These are phyloP conservation scores for Spea hammondii DNA, from an alignment of 2,797 vertebrate genomes.

Conservation along the genomic window DNA sequence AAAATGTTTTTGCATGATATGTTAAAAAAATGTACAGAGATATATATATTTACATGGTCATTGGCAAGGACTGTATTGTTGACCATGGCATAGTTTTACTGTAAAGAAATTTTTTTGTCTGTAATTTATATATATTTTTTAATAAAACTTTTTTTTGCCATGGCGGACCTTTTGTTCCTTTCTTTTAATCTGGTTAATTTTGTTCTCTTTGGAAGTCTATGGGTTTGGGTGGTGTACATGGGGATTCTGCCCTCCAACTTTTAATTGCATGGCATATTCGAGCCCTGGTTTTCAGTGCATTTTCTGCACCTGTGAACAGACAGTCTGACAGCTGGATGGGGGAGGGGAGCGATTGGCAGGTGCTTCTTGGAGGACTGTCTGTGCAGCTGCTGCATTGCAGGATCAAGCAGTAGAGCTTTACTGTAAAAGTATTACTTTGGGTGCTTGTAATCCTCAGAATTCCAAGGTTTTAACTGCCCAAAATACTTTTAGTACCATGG, in stretches of 20 bases:
- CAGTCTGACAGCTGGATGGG: slow-evolving; percentile 44
- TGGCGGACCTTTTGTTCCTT: background rate
- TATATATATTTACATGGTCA: too few relatives aligned
- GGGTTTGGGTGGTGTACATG: background rate
- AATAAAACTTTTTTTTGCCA: slow-evolving; percentile 28
- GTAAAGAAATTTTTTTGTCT: slow-evolving; percentile 26
- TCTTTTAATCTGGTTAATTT: background rate
- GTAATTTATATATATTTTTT: slow-evolving; percentile 40
- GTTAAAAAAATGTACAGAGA: too few relatives aligned
- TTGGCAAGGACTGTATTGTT: slow-evolving; percentile 5
- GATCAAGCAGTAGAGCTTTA: background rate
- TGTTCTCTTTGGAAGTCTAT: background rate
- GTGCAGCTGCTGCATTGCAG: slow-evolving; percentile 21
- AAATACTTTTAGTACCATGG: slow-evolving; percentile 44
- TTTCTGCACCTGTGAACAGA: slow-evolving; percentile 38
- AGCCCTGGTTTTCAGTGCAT: background rate
- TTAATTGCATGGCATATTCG: background rate
- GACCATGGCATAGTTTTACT: slow-evolving; percentile 13
- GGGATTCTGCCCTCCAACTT: background rate
- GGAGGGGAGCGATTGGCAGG: slow-evolving; percentile 38
- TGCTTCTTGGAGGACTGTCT: slow-evolving; percentile 18
- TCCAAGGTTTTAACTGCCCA: slow-evolving; percentile 44
- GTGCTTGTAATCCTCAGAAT: slow-evolving; percentile 36
- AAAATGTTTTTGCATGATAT: background rate
- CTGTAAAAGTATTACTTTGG: background rate